A percentile compares a stretch with the other conserved stretches of the same genome.
Evolutionary conservation across 2,113 vertebrate species (phyloP).

Genomic region (Myrmophylax atrothorax): DNA sequence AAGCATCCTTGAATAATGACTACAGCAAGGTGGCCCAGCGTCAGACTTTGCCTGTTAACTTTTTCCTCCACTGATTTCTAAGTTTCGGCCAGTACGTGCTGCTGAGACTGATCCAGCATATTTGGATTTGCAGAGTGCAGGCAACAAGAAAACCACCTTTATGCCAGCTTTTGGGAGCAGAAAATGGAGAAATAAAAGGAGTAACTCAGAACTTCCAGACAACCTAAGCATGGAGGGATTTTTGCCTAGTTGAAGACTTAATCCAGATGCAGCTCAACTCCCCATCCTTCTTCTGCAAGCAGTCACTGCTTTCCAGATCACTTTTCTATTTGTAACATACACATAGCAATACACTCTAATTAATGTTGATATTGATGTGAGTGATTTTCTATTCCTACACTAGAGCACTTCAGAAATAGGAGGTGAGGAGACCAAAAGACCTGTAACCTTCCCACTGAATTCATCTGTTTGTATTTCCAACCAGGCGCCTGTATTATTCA

Average conservation of each 20-base stretch:
- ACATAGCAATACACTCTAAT: not conserved
- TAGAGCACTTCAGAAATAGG: not conserved
- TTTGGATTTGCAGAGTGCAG: not conserved
- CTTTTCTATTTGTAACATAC: not conserved
- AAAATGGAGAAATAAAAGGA: not conserved
- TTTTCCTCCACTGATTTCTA: not conserved
- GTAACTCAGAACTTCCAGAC: not conserved
- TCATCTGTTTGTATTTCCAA: not conserved
- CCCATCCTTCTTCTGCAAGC: not conserved
- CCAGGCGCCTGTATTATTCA: not conserved
- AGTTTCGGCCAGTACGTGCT: not conserved
- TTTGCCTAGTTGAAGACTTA: not conserved
- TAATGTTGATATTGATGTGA: rapidly evolving
- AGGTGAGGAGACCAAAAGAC: not conserved
- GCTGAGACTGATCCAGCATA: not conserved
- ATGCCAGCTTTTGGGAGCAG: not conserved
- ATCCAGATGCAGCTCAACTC: not conserved
- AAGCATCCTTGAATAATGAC: not conserved
- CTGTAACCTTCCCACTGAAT: not conserved
- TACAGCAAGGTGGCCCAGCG: not conserved
- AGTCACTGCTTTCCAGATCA: not conserved
- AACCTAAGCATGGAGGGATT: not conserved
- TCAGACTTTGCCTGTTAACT: not conserved
- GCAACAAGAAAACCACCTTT: not conserved
- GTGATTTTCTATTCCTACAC: not conserved